Base-by-base conservation (phyloP, 2,797 vertebrate genomes). In the Gobio occitaniae region DNA sequence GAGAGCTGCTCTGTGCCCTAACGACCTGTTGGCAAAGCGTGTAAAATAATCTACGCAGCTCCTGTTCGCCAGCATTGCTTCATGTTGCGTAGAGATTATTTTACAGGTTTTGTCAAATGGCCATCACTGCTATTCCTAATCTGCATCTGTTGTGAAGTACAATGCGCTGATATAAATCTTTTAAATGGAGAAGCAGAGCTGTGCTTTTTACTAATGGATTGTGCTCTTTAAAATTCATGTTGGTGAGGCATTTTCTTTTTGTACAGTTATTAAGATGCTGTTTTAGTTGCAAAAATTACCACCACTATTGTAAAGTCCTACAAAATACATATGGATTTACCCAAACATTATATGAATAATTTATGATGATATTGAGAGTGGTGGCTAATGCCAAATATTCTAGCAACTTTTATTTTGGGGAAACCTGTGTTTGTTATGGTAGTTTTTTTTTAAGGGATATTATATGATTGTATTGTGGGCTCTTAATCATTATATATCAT, bases 11-110 rank as follows among this genome's bases (percentile, higher is more conserved):
- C 10, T 13, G 19, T 38, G 25, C 3, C 32, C 32, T 32, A 6
- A 11, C 25, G 54, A 6, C 47, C 56, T 54, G 82, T 83, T 90
- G 63, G 86, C 80, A 65, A 72, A 68, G 87, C 83, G 84, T 87
- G 88, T 88, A 86, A 63, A 91, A 92, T 95, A 95, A 95, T 95
- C 94, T 85, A 86, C 87, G 91, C 91, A 93, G 88, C 93, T 84
- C 80, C 25, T 19, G 82, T 77, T 44, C 52, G n/a, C 44, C 54
- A 74, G 78, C 68, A 65, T 47, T 86, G 75, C 59, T 87, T 79
- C 54, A 29, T 77, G 75, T 83, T 83, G 85, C 83, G 80, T 63
- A 76, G 72, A 85, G 82, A 52, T 86, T 80, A 83, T 78, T 76
- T 83, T 78, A 68, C 79, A 71, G n/a, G 61, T 36, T 76, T 89